Percentiles rank a stretch among this genome's conserved stretches.
Evolutionary conservation across 2,888 invertebrate genomes (phyloP).

Genomic region (Cheilosia pagana): DNA sequence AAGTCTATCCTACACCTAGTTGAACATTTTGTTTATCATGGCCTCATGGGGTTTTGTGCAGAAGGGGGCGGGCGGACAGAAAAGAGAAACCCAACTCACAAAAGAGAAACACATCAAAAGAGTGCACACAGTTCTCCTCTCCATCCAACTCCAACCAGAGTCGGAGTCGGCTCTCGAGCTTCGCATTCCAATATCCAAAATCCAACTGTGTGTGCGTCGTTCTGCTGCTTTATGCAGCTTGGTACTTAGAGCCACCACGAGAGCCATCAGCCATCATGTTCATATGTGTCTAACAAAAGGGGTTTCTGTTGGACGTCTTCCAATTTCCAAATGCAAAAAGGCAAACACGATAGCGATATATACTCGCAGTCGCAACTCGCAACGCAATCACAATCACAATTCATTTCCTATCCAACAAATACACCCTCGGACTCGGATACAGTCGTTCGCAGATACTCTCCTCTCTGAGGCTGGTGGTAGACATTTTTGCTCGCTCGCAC

Average conservation of each 20-base stretch:
- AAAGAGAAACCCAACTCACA: background rate
- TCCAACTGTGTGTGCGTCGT: background rate
- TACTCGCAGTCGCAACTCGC: slow-evolving; percentile 2
- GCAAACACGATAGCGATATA: slow-evolving; percentile 26
- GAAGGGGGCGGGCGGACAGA: background rate
- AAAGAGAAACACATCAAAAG: too few relatives aligned
- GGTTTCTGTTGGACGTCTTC: slow-evolving; percentile 43
- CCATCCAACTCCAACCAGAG: too few relatives aligned
- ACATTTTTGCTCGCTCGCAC: slow-evolving; percentile 29
- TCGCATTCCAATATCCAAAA: too few relatives aligned
- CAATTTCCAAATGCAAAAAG: slow-evolving; percentile 41
- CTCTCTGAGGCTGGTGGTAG: slow-evolving; percentile 22
- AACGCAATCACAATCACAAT: slow-evolving; percentile 16
- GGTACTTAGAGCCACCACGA: background rate
- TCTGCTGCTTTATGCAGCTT: background rate
- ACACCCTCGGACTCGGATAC: slow-evolving; percentile 49
- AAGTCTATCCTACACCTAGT: background rate
- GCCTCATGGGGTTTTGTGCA: background rate
- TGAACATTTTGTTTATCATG: slow-evolving; percentile 2
- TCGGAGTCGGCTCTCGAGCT: too few relatives aligned
- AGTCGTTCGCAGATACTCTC: slow-evolving; percentile 27
- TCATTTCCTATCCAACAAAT: slow-evolving; percentile 45
- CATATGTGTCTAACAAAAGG: slow-evolving; percentile 6
- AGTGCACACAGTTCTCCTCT: too few relatives aligned
- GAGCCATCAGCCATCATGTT: background rate